Conservation (phyloP, 2,888 invertebrate genomes). For the Bembecia ichneumoniformis region DNA sequence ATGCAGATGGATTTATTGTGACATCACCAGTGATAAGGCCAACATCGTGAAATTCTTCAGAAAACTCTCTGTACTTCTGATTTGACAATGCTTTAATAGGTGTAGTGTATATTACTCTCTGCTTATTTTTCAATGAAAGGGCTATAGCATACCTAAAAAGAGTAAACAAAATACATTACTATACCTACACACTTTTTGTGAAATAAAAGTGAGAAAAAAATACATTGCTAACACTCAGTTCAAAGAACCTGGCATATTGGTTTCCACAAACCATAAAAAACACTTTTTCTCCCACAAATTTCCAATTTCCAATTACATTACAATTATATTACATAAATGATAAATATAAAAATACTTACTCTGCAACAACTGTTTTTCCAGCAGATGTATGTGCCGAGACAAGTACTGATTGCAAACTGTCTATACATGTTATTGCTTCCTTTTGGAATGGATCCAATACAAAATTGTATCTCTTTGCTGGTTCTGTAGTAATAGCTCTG, state of each 20-base stretch:
- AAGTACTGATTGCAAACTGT: slow-evolving; percentile 97
- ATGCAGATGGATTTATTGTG: slow-evolving; percentile 98
- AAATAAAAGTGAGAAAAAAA: too few relatives aligned
- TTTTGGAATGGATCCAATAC: slow-evolving; percentile 98
- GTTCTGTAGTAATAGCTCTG: slow-evolving; percentile 72
- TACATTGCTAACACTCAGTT: too few relatives aligned
- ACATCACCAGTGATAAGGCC: slow-evolving; percentile 99
- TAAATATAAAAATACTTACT: slow-evolving; percentile 74
- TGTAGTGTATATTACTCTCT: slow-evolving; percentile 98
- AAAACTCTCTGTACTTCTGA: slow-evolving; percentile 98
- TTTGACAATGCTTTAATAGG: slow-evolving; percentile 99
- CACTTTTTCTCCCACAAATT: too few relatives aligned
- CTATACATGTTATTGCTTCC: slow-evolving; percentile 95
- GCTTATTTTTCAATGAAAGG: slow-evolving; percentile 91
- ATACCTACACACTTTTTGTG: not conserved
- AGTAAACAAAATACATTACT: slow-evolving; percentile 1
- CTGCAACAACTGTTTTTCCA: slow-evolving; percentile 99
- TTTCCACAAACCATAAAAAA: too few relatives aligned
- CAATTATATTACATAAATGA: too few relatives aligned
- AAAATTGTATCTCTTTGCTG: slow-evolving; percentile 94
- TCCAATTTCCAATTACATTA: too few relatives aligned
- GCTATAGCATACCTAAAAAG: slow-evolving; percentile 90
- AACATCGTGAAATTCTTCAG: slow-evolving; percentile 97
- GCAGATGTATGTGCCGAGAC: slow-evolving; percentile 99
- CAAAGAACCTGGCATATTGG: too few relatives aligned